Evolutionary conservation across 2,797 vertebrate species (phyloP).

Genomic region (Catostomus latipinnis): DNA sequence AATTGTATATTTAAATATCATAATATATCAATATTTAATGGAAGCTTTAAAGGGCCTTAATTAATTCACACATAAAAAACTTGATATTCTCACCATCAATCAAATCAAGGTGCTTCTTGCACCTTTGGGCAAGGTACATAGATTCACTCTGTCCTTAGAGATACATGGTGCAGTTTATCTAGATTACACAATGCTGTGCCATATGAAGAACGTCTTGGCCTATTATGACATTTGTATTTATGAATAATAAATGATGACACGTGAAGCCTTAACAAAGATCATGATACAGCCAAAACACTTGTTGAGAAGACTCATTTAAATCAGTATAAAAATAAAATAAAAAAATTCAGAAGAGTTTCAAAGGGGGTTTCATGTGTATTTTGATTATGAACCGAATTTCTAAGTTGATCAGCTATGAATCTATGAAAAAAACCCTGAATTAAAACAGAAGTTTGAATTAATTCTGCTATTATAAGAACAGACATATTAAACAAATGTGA

Average conservation of each 20-base stretch:
- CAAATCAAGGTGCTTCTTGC: constrained; percentile 20
- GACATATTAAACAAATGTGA: neutral
- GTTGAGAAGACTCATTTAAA: neutral
- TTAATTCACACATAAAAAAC: neutral
- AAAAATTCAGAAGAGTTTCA: neutral
- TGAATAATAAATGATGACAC: constrained; percentile 24
- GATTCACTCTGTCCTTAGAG: constrained; percentile 13
- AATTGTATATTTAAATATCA: constrained; percentile 16
- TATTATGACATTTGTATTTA: constrained; percentile 25
- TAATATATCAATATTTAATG: constrained; percentile 14
- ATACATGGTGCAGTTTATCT: constrained; percentile 9
- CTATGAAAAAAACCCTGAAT: neutral
- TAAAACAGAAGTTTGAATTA: neutral
- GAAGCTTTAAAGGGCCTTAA: neutral
- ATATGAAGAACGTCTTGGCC: neutral
- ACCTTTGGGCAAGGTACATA: constrained; percentile 52
- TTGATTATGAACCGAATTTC: neutral
- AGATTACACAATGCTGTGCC: constrained; percentile 36
- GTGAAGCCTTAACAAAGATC: neutral
- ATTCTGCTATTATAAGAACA: neutral
- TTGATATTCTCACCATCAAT: constrained; percentile 14
- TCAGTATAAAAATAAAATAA: neutral
- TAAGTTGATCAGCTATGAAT: neutral
- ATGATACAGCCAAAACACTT: neutral
- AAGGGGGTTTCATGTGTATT: neutral